Percentiles rank a stretch among this genome's conserved stretches.
These are phyloP conservation scores for Lycopodina hypogea DNA, from an alignment of 37 sponge, comb jelly and placozoan species.

Conservation along the genomic window DNA sequence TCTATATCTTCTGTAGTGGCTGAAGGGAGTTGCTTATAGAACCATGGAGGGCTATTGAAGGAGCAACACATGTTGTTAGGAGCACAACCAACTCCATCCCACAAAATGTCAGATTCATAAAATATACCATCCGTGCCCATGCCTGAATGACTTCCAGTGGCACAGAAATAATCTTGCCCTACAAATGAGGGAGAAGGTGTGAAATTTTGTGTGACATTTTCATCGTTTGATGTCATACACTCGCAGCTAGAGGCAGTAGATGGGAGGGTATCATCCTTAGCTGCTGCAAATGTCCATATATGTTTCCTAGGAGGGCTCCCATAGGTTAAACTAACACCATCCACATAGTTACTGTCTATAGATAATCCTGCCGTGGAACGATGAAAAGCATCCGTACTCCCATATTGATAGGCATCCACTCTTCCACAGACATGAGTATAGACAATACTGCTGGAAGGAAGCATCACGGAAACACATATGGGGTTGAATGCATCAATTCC, in stretches of 20 bases:
- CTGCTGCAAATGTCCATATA: slow-evolving; percentile 5
- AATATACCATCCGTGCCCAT: neutral
- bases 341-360: slow-evolving; percentile 1
- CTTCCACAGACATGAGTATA: slow-evolving; percentile 4
- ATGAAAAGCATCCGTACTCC: slow-evolving; percentile 11
- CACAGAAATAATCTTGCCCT: slow-evolving; percentile 47
- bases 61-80: slow-evolving; percentile 44
- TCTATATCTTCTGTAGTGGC: slow-evolving; percentile 39
- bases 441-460: neutral
- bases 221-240: neutral
- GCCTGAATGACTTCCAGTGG: slow-evolving; percentile 25
- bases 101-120: slow-evolving; percentile 38
- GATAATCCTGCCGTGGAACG: neutral
- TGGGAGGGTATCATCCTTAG: neutral
- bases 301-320: slow-evolving; percentile 1
- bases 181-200: slow-evolving; percentile 15
- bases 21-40: slow-evolving; percentile 24
- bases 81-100: slow-evolving; percentile 50
- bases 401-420: slow-evolving; percentile 6
- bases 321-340: slow-evolving; percentile 16
- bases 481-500: neutral
- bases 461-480: neutral
- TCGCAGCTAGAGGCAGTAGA: neutral
- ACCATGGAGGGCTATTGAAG: slow-evolving; percentile 46
- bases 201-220: neutral